Evolutionary conservation across 2,797 vertebrate genomes (phyloP).

Genomic region (Macroramphosus scolopax): DNA sequence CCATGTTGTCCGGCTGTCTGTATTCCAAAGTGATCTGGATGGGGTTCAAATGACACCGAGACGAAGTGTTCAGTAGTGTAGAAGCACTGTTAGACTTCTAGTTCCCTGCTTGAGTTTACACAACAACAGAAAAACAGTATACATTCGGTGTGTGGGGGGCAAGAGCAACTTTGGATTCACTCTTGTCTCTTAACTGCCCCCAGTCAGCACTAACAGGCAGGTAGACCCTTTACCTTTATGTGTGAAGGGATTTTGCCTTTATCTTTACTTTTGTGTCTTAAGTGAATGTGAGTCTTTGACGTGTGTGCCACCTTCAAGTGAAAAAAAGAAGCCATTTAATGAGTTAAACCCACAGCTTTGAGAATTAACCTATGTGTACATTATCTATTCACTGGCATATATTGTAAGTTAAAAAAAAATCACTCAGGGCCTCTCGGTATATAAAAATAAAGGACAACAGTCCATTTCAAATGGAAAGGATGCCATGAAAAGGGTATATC

Average conservation of each 20-base stretch:
- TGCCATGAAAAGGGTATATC: constrained; percentile 79
- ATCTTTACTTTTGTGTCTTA: constrained; percentile 70
- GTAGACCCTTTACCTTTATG: constrained; percentile 73
- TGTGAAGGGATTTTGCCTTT: constrained; percentile 77
- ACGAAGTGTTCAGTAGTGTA: constrained; percentile 68
- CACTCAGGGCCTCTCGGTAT: constrained; percentile 86
- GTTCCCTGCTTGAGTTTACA: constrained; percentile 64
- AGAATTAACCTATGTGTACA: constrained; percentile 84
- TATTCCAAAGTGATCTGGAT: constrained; percentile 46
- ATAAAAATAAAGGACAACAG: constrained; percentile 80
- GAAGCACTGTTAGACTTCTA: constrained; percentile 77
- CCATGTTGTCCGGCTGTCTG: constrained; percentile 55
- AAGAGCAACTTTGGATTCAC: constrained; percentile 60
- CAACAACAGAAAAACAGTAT: constrained; percentile 49
- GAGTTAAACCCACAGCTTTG: constrained; percentile 85
- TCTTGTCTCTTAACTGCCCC: constrained; percentile 73
- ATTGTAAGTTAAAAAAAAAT: constrained; percentile 78
- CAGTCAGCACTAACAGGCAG: constrained; percentile 79
- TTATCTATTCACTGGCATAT: constrained; percentile 86
- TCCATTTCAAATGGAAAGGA: constrained; percentile 76
- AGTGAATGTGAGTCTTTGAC: constrained; percentile 79
- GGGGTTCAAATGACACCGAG: constrained; percentile 48
- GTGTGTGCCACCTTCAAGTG: constrained; percentile 79
- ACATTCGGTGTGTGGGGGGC: constrained; percentile 49
- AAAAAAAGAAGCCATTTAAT: constrained; percentile 84